These are phyloP conservation scores for Phasianus colchicus DNA, from an alignment of 2,113 vertebrate species.

Conservation along the genomic window DNA sequence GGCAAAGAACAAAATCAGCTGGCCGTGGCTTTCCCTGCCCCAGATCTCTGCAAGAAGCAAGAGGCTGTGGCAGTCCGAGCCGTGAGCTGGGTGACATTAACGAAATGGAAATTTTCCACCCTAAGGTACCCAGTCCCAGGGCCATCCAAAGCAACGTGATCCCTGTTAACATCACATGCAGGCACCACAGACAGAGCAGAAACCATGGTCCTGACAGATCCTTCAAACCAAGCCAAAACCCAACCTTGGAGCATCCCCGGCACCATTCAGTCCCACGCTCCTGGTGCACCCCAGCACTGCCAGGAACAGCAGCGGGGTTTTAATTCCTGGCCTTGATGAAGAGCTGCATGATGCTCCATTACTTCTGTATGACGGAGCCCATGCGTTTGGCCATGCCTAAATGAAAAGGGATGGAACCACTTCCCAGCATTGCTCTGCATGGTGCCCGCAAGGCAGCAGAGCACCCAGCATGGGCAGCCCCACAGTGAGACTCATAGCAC, in stretches of 20 bases:
- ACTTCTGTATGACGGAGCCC: background rate
- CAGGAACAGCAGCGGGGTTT: constrained; percentile 42
- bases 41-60: background rate
- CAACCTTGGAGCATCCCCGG: background rate
- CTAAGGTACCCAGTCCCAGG: background rate
- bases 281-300: background rate
- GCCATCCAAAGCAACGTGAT: background rate
- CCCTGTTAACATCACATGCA: background rate
- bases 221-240: background rate
- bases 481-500: rapidly evolving
- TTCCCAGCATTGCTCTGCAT: background rate
- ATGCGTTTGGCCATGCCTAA: rapidly evolving
- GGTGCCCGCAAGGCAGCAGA: rapidly evolving
- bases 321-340: constrained; percentile 44
- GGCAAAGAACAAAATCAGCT: background rate
- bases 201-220: background rate
- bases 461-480: background rate
- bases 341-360: constrained; percentile 12
- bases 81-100: background rate
- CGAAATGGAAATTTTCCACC: background rate
- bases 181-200: background rate
- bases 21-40: background rate
- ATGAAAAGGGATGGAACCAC: rapidly evolving
- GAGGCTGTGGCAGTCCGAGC: background rate
- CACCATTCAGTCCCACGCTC: background rate